Conservation (phyloP, 92 coral and sea anemone genomes). For the Paramuricea clavata region DNA sequence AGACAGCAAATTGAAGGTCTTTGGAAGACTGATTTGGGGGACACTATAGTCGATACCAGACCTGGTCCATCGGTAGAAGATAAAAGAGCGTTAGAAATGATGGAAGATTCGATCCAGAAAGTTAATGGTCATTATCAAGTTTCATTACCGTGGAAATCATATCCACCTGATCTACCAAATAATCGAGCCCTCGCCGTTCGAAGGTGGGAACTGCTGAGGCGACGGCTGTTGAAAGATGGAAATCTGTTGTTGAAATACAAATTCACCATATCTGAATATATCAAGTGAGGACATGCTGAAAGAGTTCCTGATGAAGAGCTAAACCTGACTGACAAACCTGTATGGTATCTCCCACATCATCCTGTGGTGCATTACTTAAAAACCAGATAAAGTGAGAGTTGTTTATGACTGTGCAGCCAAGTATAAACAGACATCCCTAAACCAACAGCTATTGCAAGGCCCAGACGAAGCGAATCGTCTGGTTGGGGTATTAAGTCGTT, state of each 20-base stretch:
- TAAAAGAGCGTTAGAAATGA: conserved; percentile 48
- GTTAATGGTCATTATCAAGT: conserved; percentile 58
- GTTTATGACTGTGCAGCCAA: conserved; percentile 52
- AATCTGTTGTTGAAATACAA: conserved; percentile 42
- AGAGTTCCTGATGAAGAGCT: conserved; percentile 33
- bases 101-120: conserved; percentile 49
- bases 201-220: conserved; percentile 53
- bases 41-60: conserved; percentile 28
- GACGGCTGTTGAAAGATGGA: conserved; percentile 50
- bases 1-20: conserved; percentile 60
- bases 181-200: conserved; percentile 48
- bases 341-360: conserved; percentile 34
- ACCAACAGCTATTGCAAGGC: conserved; percentile 56
- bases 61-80: conserved; percentile 54
- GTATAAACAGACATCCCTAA: conserved; percentile 25
- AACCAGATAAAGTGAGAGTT: conserved; percentile 50
- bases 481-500: conserved; percentile 58
- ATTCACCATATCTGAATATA: conserved; percentile 46
- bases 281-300: conserved; percentile 39
- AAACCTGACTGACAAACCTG: not conserved
- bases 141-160: conserved; percentile 60
- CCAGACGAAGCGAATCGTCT: conserved; percentile 55
- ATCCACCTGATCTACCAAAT: conserved; percentile 47
- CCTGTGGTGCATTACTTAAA: conserved; percentile 48
- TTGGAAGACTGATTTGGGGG: conserved; percentile 57